Evolutionary conservation across 2,797 vertebrate genomes (phyloP).

Genomic region (Paedocypris micromegethes): DNA sequence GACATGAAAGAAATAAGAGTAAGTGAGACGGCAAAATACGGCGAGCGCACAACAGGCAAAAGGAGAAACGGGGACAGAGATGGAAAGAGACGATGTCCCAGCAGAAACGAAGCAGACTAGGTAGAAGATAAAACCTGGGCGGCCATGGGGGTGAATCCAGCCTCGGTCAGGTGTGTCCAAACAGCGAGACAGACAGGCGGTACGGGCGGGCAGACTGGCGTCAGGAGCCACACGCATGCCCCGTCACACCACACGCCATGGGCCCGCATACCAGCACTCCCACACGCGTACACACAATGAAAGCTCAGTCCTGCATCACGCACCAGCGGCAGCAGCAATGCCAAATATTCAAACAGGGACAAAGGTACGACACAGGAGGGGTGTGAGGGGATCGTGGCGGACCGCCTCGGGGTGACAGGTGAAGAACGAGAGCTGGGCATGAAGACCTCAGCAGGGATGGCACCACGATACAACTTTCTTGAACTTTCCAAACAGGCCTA

Average conservation of each 20-base stretch:
- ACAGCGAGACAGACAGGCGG: conserved; percentile 59
- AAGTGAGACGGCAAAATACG: conserved; percentile 17
- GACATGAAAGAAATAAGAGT: conserved; percentile 10
- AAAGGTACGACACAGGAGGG: conserved; percentile 57
- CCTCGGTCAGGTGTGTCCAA: conserved; percentile 67
- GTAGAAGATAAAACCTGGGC: conserved; percentile 34
- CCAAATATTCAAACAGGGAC: conserved; percentile 73
- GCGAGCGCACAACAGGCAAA: conserved; percentile 1
- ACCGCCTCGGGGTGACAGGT: conserved; percentile 25
- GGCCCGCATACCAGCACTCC: conserved; percentile 69
- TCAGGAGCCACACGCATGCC: conserved; percentile 60
- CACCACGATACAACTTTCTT: conserved; percentile 4
- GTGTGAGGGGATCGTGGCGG: conserved; percentile 34
- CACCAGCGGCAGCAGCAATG: conserved; percentile 75
- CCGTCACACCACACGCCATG: conserved; percentile 63
- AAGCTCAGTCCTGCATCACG: conserved; percentile 70
- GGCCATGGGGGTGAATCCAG: conserved; percentile 52
- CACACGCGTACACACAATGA: conserved; percentile 70
- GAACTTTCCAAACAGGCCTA: conserved; percentile 8
- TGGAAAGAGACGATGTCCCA: conserved; percentile 15
- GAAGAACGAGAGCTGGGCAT: not conserved
- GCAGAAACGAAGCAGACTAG: conserved; percentile 26
- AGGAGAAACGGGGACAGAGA: conserved; percentile 45
- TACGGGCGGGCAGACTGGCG: conserved; percentile 66
- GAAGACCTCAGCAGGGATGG: conserved; percentile 20